Evolutionary conservation across 1,140 invertebrate genomes (phyloP).

Genomic region (Lanistes nyassanus): DNA sequence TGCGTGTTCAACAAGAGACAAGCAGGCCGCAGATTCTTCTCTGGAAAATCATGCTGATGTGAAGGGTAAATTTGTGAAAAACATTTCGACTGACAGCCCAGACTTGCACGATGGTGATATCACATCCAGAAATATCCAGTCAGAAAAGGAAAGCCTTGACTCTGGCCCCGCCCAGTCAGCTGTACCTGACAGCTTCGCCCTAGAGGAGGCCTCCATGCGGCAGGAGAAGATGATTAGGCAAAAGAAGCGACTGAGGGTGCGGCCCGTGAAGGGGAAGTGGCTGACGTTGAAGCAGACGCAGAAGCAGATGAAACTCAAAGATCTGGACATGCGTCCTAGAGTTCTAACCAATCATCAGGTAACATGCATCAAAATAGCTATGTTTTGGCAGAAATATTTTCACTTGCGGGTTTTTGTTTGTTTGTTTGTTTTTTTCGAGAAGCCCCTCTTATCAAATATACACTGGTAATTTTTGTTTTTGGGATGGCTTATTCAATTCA

Average conservation of each 20-base stretch:
- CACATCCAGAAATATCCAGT: neutral
- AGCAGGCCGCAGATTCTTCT: too few species aligned
- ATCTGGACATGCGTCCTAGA: conserved; percentile 16
- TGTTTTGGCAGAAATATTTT: too few species aligned
- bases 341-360: conserved; percentile 28
- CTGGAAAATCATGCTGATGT: neutral
- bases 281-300: conserved; percentile 34
- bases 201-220: conserved; percentile 40
- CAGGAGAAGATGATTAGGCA: conserved; percentile 47
- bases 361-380: neutral
- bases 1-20: neutral
- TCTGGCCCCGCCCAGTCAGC: neutral
- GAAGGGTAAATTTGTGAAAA: too few species aligned
- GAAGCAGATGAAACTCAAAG: conserved; percentile 23
- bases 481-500: too few species aligned
- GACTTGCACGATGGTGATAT: neutral
- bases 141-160: neutral
- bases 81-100: neutral
- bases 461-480: too few species aligned
- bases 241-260: conserved; percentile 36
- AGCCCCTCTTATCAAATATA: too few species aligned
- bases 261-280: conserved; percentile 43
- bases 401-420: too few species aligned
- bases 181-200: neutral
- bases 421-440: too few species aligned